Base-by-base conservation (phyloP, 2,113 vertebrate species). In the Motacilla tschutschensis region DNA sequence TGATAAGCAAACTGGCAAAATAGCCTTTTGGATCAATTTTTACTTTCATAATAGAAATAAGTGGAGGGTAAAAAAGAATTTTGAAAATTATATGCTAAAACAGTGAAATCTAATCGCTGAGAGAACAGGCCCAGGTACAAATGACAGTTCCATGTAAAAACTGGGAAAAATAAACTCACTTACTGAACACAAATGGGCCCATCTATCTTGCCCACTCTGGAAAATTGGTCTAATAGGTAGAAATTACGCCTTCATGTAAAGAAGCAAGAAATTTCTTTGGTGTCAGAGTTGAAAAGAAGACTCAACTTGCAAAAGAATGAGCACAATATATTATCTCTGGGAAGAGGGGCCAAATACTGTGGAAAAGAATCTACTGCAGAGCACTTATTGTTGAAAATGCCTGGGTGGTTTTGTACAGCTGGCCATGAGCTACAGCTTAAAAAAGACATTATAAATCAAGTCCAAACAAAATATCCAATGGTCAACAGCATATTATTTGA, bases 141-240 rank as follows among this genome's bases (percentile, higher is more conserved):
- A 55, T 43, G 22, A 33, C 13, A 35, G 4, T n/a, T 65, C 20
- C 7, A 18, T 17, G 36, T 35, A 41, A 67, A 87, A 87, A 71
- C 8, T 63, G 7, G 12, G 19, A n/a, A 70, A 76, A 87, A 9
- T 48, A 47, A 66, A 6, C 19, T 71, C 16, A 35, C 6, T 47
- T 4, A 22, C 17, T 54, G 29, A 66, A 44, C 14, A 40, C 4
- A 79, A 65, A 48, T 60, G 18, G 20, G 29, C 21, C n/a, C 2
- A 60, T 33, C 29, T 38, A 5, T 31, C 55, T 73, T 2, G 0
- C 2, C 10, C 5, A 8, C 53, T 58, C 21, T 62, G 22, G 33
- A 0, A 64, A 67, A 60, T 8, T 48, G 16, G 9, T 53, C 6
- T 53, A 70, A 65, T 2, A 0, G 5, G 3, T 36, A 44, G 15